Evolutionary conservation across 2,888 invertebrate species (phyloP).

Genomic region (Agonum fuliginosum): DNA sequence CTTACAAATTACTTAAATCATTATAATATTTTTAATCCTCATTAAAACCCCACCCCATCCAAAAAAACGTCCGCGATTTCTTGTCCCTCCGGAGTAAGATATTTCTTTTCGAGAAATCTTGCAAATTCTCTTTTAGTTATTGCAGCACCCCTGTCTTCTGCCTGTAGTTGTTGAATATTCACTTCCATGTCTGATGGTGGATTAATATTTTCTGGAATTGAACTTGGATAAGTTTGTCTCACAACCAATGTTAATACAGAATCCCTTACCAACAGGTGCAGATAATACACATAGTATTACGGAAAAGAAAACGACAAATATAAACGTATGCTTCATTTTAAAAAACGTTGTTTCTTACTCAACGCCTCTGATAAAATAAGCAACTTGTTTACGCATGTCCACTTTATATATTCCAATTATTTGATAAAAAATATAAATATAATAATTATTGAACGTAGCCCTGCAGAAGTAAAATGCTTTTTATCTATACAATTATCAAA

Average conservation of each 20-base stretch:
- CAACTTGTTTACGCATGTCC: no score
- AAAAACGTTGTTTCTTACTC: not conserved
- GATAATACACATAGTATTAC: not conserved
- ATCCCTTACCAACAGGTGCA: slow-evolving; percentile 2
- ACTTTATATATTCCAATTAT: no score
- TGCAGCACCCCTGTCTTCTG: not conserved
- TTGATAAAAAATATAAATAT: no score
- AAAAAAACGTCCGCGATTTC: not conserved
- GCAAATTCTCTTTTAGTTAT: not conserved
- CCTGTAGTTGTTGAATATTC: not conserved
- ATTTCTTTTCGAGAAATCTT: not conserved
- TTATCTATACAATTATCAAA: no score
- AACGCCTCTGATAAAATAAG: no score
- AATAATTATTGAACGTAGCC: no score
- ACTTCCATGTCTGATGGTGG: no score
- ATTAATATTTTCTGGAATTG: no score
- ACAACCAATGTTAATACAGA: no score
- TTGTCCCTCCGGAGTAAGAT: slow-evolving; percentile 27
- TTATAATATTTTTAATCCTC: not conserved
- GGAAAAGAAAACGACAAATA: slow-evolving; percentile 7
- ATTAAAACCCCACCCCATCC: not conserved
- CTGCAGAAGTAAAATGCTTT: no score
- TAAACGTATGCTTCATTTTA: not conserved
- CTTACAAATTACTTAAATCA: no score
- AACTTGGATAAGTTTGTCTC: no score